A percentile compares a stretch with the other conserved stretches of the same genome.
Evolutionary conservation across 1,140 invertebrate genomes (phyloP).

Genomic region (Atta colombica): DNA sequence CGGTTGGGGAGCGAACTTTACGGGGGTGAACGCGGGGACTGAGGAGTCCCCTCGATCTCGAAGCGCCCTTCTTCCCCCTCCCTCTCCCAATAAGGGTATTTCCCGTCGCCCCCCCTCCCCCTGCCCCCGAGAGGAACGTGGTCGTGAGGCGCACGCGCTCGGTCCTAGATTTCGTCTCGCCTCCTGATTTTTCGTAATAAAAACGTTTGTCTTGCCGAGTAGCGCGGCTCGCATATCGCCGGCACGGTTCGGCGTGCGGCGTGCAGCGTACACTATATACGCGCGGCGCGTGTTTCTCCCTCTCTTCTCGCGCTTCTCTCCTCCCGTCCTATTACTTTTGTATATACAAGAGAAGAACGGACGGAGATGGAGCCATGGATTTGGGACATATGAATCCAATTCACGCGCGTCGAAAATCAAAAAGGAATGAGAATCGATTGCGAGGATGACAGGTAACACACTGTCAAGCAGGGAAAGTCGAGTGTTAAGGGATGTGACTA

Average conservation of each 20-base stretch:
- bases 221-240: slow-evolving; percentile 73
- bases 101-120: neutral
- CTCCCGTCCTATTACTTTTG: neutral
- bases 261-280: slow-evolving; percentile 36
- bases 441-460: slow-evolving; percentile 2
- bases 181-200: slow-evolving; percentile 82
- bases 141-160: slow-evolving; percentile 68
- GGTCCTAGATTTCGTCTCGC: slow-evolving; percentile 78
- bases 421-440: slow-evolving; percentile 46
- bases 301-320: neutral
- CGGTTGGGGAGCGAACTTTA: slow-evolving; percentile 28
- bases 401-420: slow-evolving; percentile 17
- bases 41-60: slow-evolving; percentile 13
- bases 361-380: neutral
- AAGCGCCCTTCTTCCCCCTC: neutral
- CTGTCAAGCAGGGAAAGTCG: slow-evolving; percentile 9
- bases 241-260: slow-evolving; percentile 11
- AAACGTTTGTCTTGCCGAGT: slow-evolving; percentile 81
- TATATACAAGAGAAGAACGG: neutral
- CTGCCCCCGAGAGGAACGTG: neutral
- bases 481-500: slow-evolving; percentile 28
- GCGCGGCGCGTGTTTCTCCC: slow-evolving; percentile 2
- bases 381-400: neutral
- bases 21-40: neutral
- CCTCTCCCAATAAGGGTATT: slow-evolving; percentile 20